Conservation (phyloP, 2,888 invertebrate species). For the Nomada goodeniana region DNA sequence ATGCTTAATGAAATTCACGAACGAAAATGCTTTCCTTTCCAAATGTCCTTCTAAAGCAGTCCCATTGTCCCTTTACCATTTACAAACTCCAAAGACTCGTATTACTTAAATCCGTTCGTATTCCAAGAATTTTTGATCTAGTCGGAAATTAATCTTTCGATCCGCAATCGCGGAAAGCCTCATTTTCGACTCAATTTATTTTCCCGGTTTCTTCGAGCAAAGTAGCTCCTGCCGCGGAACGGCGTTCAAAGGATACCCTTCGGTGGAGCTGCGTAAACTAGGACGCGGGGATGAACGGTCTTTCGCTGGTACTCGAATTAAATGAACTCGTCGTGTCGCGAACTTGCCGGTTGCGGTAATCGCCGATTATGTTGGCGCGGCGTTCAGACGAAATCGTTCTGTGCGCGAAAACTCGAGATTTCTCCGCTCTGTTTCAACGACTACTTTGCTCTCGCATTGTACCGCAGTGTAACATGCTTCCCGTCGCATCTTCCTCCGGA, state of each 20-base stretch:
- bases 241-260: constrained; percentile 33
- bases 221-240: constrained; percentile 15
- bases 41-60: neutral
- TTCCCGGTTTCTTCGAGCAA: constrained; percentile 10
- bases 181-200: constrained; percentile 14
- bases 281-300: neutral
- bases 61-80: too few relatives aligned
- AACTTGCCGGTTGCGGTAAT: constrained; percentile 9
- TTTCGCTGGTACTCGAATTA: constrained; percentile 21
- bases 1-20: constrained; percentile 16
- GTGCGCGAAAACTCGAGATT: constrained; percentile 5
- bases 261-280: neutral
- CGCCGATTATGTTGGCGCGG: constrained; percentile 17
- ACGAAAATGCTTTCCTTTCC: neutral
- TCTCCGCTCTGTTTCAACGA: constrained; percentile 46
- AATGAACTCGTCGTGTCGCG: constrained; percentile 13
- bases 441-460: constrained; percentile 49
- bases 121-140: too few relatives aligned
- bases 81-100: too few relatives aligned
- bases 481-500: neutral
- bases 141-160: constrained; percentile 3
- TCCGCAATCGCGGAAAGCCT: constrained; percentile 16
- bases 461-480: constrained; percentile 21
- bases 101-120: too few relatives aligned
- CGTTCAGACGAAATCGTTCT: constrained; percentile 22